These are phyloP conservation scores for Falcunculus frontatus DNA, from an alignment of 2,113 vertebrate genomes.

Conservation along the genomic window DNA sequence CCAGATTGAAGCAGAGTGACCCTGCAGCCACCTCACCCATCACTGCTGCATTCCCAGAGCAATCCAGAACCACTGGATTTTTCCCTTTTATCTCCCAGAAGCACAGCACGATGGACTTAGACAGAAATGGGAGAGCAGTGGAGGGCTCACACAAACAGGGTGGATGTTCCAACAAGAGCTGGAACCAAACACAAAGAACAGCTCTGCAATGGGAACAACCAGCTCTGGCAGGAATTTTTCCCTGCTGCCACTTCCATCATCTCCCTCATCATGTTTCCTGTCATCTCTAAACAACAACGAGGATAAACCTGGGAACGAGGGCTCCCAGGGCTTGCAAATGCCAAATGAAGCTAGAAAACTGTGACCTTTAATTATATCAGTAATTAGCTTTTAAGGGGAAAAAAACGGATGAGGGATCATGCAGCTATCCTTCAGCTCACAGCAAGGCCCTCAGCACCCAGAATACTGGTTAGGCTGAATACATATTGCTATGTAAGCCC, in stretches of 20 bases:
- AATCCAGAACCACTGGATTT: not conserved
- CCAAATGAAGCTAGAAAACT: not conserved
- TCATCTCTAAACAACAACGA: not conserved
- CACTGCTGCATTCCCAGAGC: not conserved
- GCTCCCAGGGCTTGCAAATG: not conserved
- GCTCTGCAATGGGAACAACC: not conserved
- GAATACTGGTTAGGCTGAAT: not conserved
- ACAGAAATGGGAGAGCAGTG: not conserved
- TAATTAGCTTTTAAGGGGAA: not conserved
- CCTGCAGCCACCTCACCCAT: not conserved
- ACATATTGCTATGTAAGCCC: not conserved
- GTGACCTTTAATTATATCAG: not conserved
- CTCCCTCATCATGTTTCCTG: not conserved
- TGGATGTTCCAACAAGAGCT: not conserved
- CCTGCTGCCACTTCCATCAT: not conserved
- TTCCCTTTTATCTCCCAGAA: not conserved
- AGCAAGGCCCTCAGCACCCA: not conserved
- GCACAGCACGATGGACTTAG: not conserved
- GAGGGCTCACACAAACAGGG: not conserved
- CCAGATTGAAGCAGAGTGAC: rapidly evolving
- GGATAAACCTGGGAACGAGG: not conserved
- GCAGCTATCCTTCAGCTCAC: not conserved
- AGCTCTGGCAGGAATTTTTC: not conserved
- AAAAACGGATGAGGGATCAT: not conserved
- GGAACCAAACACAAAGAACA: not conserved